These are phyloP conservation scores for Nyctereutes procyonoides DNA, from an alignment of 2,113 vertebrate species.

Conservation along the genomic window DNA sequence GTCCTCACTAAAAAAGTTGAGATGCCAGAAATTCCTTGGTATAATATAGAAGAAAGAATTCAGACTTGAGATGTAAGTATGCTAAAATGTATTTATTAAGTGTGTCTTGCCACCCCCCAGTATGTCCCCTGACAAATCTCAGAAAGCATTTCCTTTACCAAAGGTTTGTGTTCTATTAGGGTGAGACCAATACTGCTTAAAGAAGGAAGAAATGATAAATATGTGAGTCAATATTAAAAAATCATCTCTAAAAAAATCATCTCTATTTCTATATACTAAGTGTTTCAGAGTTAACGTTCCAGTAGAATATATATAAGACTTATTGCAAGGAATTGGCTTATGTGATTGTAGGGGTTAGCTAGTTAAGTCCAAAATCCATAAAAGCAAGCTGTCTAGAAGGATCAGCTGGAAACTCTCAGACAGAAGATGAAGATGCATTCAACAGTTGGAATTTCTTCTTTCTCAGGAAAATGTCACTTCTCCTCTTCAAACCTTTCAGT, in stretches of 20 bases:
- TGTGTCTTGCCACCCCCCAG: background rate
- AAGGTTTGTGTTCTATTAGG: background rate
- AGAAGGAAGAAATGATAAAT: background rate
- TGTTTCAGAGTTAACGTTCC: background rate
- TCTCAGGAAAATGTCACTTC: background rate
- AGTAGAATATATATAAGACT: background rate
- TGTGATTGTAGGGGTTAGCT: background rate
- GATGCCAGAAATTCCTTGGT: conserved; percentile 37
- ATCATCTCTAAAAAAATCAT: background rate
- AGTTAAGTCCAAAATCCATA: background rate
- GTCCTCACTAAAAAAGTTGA: background rate
- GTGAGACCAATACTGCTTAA: background rate
- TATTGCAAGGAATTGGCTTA: background rate
- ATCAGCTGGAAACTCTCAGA: background rate
- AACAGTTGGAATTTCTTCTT: background rate
- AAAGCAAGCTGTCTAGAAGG: background rate
- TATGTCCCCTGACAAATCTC: background rate
- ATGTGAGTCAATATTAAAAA: background rate
- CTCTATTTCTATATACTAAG: background rate
- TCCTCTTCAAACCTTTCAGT: background rate
- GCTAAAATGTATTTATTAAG: background rate
- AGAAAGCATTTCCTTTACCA: background rate
- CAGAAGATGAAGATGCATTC: background rate
- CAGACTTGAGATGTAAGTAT: background rate
- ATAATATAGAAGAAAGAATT: conserved; percentile 28